These are phyloP conservation scores for Drosophila tani DNA, from an alignment of 1,140 invertebrate species.

Conservation along the genomic window DNA sequence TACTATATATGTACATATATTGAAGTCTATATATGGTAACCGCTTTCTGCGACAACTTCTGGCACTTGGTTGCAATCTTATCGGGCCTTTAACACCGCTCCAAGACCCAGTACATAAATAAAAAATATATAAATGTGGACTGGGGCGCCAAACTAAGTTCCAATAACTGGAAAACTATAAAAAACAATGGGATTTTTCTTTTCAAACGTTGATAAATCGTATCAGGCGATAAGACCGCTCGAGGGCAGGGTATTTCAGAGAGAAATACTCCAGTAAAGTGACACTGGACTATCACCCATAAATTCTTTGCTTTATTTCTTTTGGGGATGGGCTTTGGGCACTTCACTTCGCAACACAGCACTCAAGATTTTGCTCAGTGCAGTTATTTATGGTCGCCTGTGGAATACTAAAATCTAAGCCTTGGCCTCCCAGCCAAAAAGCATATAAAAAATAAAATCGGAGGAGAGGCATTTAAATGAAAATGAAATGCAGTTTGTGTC, in stretches of 20 bases:
- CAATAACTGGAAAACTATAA: conserved; percentile 7
- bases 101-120: conserved; percentile 24
- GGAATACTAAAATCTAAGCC: conserved; percentile 52
- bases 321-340: neutral
- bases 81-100: conserved; percentile 31
- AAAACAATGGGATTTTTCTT: conserved; percentile 27
- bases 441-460: conserved; percentile 18
- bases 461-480: conserved; percentile 48
- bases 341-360: neutral
- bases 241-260: neutral
- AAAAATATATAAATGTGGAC: conserved; percentile 1
- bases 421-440: conserved; percentile 48
- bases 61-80: conserved; percentile 70
- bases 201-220: conserved; percentile 25
- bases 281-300: conserved; percentile 16
- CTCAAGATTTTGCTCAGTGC: conserved; percentile 21
- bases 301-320: conserved; percentile 8
- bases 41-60: conserved; percentile 28
- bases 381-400: conserved; percentile 12
- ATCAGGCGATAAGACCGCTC: conserved; percentile 13
- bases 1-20: too few relatives aligned
- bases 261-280: neutral
- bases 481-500: conserved; percentile 52
- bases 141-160: conserved; percentile 10
- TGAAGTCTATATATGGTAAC: neutral